Percentiles rank a stretch among this genome's conserved stretches.
Evolutionary conservation across 2,113 vertebrate genomes (phyloP).

Genomic region (Prinia subflava): DNA sequence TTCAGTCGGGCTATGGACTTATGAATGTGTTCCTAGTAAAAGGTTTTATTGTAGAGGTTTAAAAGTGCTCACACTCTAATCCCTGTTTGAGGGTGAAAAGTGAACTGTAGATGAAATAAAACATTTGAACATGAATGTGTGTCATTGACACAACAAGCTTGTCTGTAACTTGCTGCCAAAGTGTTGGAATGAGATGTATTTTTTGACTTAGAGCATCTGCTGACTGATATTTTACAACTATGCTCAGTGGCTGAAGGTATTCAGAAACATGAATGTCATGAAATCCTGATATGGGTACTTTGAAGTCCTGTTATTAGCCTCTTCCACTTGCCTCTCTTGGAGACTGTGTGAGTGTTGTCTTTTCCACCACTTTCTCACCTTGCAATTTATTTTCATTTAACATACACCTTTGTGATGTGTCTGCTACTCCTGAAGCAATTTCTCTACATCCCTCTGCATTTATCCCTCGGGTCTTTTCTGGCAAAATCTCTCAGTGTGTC

Average conservation of each 20-base stretch:
- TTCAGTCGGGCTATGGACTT: not conserved
- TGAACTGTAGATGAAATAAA: not conserved
- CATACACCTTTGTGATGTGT: fast-evolving
- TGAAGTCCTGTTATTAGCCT: not conserved
- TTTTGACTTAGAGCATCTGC: not conserved
- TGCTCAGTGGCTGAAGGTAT: not conserved
- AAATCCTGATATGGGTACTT: not conserved
- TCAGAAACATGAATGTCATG: not conserved
- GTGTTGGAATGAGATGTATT: not conserved
- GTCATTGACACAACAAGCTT: not conserved
- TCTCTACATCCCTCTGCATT: not conserved
- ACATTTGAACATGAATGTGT: not conserved
- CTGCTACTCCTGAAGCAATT: not conserved
- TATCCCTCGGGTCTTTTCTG: not conserved
- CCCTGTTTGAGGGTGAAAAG: not conserved
- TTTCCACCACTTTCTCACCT: not conserved
- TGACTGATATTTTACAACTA: not conserved
- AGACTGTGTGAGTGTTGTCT: not conserved
- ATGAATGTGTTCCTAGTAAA: not conserved
- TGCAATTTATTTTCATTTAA: not conserved
- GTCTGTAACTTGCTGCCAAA: not conserved
- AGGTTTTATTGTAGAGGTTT: not conserved
- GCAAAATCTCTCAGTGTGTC: not conserved
- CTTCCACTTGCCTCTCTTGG: not conserved
- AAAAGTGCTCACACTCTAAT: not conserved